Evolutionary conservation across 2,113 vertebrate species (phyloP), one percentile per base, ranked within the genome.

Genomic region (Acrocephalus arundinaceus): DNA sequence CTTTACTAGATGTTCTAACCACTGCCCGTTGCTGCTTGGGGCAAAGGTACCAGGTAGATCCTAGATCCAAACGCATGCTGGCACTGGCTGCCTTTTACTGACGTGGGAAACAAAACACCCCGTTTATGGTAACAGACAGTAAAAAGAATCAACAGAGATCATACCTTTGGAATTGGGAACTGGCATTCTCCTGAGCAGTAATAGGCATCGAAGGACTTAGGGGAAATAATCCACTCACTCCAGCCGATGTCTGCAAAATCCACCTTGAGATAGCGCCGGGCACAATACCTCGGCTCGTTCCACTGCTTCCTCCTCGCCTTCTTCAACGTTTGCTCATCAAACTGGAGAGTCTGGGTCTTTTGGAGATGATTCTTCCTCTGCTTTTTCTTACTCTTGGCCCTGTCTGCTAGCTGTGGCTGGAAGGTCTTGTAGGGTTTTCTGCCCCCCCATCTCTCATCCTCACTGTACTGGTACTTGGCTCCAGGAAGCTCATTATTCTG

Each of bases 161-260:
- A 0, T 98, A 99, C 99, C 99, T 99, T 99, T 54, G 99, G 98
- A 98, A 99, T 99, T 25, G 99, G 99, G 95, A 99, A 99, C n/a
- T 99, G 99, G 97, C 99, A 99, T 46, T 99, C 99, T 71, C 99
- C 99, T 0, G 99, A 99, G 94, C 99, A 99, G 85, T 99, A 99
- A 96, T 98, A 99, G 30, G 99, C 99, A 2, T 99, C 99, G 3
- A 99, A 99, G 11, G 99, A 99, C 92, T 99, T 99, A 0, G 99
- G 99, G 7, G 99, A 99, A 97, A 99, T 99, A 97, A 99, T 99
- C 99, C 99, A 99, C 84, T 99, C 99, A 1, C 98, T 99, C 99
- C 99, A 99, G 91, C 99, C 99, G 9, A 99, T 99, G 94, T 99
- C 99, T 1, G 99, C 99, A 78, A 99, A 99, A 97, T 99, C 99